A percentile compares a stretch with the other conserved stretches of the same genome.
Evolutionary conservation across 1,140 invertebrate species (phyloP).

Genomic region (Bathynomus jamesi): DNA sequence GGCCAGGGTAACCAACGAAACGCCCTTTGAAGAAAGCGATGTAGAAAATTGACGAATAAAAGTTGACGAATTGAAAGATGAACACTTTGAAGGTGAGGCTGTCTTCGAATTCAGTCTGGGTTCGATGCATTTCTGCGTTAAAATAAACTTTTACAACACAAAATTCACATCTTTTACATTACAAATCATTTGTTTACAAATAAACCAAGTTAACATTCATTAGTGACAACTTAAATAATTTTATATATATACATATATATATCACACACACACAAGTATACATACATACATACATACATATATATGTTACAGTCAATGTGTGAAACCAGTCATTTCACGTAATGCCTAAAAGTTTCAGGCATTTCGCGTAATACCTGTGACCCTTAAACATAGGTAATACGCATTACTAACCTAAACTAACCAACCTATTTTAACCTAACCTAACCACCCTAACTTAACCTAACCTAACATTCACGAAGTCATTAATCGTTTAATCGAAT

Average conservation of each 20-base stretch:
- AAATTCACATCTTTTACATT: too few species aligned
- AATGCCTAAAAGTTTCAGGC: too few species aligned
- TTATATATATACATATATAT: constrained; percentile 16
- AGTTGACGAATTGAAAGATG: constrained; percentile 80
- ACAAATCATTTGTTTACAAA: too few species aligned
- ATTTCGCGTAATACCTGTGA: too few species aligned
- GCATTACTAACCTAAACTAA: too few species aligned
- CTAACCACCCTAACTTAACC: too few species aligned
- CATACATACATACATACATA: background rate
- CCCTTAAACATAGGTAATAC: too few species aligned
- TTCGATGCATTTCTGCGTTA: constrained; percentile 67
- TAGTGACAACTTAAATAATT: background rate
- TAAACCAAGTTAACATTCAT: background rate
- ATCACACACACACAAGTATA: background rate
- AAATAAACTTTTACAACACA: constrained; percentile 28
- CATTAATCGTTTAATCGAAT: too few species aligned
- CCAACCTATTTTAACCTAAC: too few species aligned
- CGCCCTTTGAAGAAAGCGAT: constrained; percentile 77
- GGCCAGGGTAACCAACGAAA: constrained; percentile 66
- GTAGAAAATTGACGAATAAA: constrained; percentile 77
- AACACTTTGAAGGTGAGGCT: constrained; percentile 77
- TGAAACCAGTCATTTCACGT: too few species aligned
- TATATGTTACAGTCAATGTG: too few species aligned
- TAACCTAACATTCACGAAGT: too few species aligned
- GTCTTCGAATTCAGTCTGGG: constrained; percentile 76